phyloP scores from a whole-genome alignment of 1,140 invertebrate species.

The Heterodera schachtii region DNA sequence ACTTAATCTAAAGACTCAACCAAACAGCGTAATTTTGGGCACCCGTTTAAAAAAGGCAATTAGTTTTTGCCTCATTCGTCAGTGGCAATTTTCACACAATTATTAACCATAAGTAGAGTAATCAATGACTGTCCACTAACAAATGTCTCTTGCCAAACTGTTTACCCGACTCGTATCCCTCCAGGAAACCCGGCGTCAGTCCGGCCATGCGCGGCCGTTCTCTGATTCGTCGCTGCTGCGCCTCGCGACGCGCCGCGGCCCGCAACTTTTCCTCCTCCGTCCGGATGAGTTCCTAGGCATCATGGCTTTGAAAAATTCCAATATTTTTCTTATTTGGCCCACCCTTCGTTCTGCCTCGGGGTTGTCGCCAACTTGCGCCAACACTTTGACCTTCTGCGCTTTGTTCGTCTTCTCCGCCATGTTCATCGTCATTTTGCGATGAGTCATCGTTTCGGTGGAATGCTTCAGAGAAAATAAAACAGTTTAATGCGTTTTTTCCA shows the following conservation, averaged over 20 bases:
- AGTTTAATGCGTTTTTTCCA: slow-evolving; percentile 32
- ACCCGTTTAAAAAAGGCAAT: too few relatives aligned
- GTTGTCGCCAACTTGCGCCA: slow-evolving; percentile 71
- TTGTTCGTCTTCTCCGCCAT: slow-evolving; percentile 94
- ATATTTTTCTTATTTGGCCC: background rate
- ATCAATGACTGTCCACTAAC: too few relatives aligned
- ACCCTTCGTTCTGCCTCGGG: slow-evolving; percentile 55
- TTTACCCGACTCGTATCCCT: slow-evolving; percentile 51
- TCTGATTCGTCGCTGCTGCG: slow-evolving; percentile 47
- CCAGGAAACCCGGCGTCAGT: slow-evolving; percentile 48
- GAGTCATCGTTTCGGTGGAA: slow-evolving; percentile 96
- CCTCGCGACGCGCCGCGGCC: slow-evolving; percentile 52
- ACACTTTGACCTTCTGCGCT: slow-evolving; percentile 90
- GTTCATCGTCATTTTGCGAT: slow-evolving; percentile 96
- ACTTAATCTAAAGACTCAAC: too few relatives aligned
- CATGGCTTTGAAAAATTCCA: background rate
- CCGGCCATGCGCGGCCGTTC: slow-evolving; percentile 43
- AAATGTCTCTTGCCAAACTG: background rate
- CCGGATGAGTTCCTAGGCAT: slow-evolving; percentile 58
- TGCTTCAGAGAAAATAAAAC: slow-evolving; percentile 68
- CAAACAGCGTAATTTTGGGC: too few relatives aligned
- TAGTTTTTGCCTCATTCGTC: too few relatives aligned
- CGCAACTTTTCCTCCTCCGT: slow-evolving; percentile 61
- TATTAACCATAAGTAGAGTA: too few relatives aligned
- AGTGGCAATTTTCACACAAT: background rate